Conservation (phyloP, 2,113 vertebrate species). For the Centropristis striata region DNA sequence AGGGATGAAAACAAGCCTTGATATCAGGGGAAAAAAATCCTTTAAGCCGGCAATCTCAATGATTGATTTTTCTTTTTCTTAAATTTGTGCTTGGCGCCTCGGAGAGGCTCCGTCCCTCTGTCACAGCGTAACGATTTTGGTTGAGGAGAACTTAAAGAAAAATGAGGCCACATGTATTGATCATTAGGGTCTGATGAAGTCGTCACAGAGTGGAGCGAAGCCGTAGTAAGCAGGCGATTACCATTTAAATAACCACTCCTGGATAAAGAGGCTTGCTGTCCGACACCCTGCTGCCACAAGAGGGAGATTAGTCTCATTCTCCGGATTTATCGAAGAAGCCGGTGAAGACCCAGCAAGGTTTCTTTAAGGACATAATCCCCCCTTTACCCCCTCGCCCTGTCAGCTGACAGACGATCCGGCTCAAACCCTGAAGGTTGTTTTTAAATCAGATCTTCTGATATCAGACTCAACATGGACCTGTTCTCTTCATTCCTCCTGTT, state of each 20-base stretch:
- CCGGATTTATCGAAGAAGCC: slow-evolving; percentile 28
- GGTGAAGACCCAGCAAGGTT: slow-evolving; percentile 16
- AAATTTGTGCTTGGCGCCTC: slow-evolving; percentile 27
- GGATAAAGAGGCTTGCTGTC: not conserved
- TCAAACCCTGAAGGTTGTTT: not conserved
- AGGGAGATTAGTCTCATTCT: slow-evolving; percentile 40
- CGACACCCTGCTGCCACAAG: not conserved
- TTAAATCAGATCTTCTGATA: slow-evolving; percentile 35
- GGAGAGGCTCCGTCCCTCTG: not conserved
- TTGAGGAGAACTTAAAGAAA: not conserved
- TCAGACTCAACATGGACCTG: not conserved
- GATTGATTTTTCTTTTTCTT: slow-evolving; percentile 48
- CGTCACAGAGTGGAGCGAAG: not conserved
- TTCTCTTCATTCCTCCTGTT: slow-evolving; percentile 1
- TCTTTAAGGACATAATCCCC: slow-evolving; percentile 28
- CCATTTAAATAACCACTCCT: slow-evolving; percentile 22
- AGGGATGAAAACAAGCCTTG: slow-evolving; percentile 37
- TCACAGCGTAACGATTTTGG: slow-evolving; percentile 15
- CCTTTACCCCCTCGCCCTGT: slow-evolving; percentile 1
- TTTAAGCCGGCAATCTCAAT: slow-evolving; percentile 38
- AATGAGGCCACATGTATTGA: slow-evolving; percentile 15
- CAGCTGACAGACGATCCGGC: slow-evolving; percentile 23
- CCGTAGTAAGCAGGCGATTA: not conserved
- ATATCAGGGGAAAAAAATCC: slow-evolving; percentile 11
- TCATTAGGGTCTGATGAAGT: slow-evolving; percentile 13